Conservation (phyloP, 2,797 vertebrate genomes). For the Glyptemys insculpta region DNA sequence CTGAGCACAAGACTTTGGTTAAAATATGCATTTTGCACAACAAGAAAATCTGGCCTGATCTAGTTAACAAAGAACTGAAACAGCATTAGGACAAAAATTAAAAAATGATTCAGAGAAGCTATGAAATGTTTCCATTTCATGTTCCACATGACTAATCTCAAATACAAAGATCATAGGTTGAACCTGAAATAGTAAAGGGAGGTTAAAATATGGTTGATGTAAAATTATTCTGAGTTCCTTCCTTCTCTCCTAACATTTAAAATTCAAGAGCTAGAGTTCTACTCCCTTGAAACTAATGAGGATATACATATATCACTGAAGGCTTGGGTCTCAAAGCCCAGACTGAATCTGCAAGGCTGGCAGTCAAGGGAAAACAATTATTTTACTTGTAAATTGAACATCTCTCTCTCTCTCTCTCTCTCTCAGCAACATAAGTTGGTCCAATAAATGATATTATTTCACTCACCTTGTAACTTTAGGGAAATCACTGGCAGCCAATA, state of each 20-base stretch:
- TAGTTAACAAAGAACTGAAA: constrained; percentile 68
- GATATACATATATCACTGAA: background rate
- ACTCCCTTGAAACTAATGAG: background rate
- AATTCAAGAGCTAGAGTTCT: background rate
- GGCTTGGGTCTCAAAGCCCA: background rate
- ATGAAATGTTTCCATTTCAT: constrained; percentile 60
- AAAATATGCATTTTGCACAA: background rate
- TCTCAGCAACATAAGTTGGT: background rate
- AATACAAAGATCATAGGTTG: background rate
- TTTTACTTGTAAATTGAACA: background rate
- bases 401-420: background rate
- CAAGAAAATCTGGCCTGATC: constrained; percentile 50
- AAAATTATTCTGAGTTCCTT: background rate
- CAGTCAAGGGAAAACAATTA: background rate
- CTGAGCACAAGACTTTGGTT: background rate
- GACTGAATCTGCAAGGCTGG: background rate
- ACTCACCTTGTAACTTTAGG: background rate
- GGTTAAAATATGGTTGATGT: background rate
- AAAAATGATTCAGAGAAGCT: constrained; percentile 58
- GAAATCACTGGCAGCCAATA: background rate
- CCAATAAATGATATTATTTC: background rate
- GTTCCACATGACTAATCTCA: constrained; percentile 7
- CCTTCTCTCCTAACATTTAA: background rate
- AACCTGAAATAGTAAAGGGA: background rate
- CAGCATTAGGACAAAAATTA: constrained; percentile 41